These are phyloP conservation scores for Hippoglossus hippoglossus DNA, from an alignment of 2,797 vertebrate species.

Conservation along the genomic window DNA sequence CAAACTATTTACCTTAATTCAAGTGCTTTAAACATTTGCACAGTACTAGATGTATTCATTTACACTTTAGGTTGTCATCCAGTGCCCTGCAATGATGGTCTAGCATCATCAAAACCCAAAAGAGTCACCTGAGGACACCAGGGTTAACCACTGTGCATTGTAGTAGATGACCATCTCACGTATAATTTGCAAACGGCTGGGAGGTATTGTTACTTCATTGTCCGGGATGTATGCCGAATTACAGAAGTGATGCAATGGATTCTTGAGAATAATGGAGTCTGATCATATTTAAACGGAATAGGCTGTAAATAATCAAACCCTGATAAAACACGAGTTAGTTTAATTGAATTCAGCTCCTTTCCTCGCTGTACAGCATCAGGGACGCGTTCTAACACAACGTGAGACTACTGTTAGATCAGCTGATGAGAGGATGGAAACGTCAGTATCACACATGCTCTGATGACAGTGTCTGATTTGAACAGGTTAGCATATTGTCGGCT, in stretches of 20 bases:
- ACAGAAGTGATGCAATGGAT: not conserved
- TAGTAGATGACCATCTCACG: not conserved
- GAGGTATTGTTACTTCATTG: not conserved
- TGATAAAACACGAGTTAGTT: not conserved
- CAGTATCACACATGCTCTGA: too few relatives aligned
- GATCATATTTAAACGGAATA: fast-evolving
- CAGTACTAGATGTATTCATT: too few relatives aligned
- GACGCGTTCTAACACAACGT: too few relatives aligned
- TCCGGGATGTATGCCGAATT: not conserved
- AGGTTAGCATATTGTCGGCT: too few relatives aligned
- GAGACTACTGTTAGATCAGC: not conserved
- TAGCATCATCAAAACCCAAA: not conserved
- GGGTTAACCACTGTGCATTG: not conserved
- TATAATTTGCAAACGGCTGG: not conserved
- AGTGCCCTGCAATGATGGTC: too few relatives aligned
- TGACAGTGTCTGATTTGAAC: too few relatives aligned
- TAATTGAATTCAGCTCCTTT: not conserved
- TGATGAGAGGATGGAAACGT: too few relatives aligned
- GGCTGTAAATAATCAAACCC: not conserved
- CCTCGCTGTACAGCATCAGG: not conserved
- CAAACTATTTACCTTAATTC: too few relatives aligned
- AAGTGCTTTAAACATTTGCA: too few relatives aligned
- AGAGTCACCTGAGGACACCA: not conserved
- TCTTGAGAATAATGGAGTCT: not conserved
- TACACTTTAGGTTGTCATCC: too few relatives aligned